phyloP scores from a whole-genome alignment of 1,140 invertebrate species.

The Pristionchus pacificus region DNA sequence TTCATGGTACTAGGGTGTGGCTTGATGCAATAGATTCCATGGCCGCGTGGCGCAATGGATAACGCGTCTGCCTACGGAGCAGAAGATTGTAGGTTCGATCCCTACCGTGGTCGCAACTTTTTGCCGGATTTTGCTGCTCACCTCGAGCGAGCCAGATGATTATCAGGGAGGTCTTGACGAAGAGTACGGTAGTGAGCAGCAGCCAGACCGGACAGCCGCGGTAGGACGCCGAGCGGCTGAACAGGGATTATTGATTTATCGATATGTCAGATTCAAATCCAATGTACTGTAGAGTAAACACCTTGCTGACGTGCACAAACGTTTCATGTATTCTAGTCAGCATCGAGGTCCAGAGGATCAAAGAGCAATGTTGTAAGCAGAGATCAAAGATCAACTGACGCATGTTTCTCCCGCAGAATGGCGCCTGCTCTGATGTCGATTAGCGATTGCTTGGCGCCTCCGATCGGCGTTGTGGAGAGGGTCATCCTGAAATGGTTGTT shows the following conservation, averaged over 20 bases:
- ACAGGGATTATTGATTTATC: too few species aligned
- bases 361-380: too few species aligned
- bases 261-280: too few species aligned
- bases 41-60: constrained; percentile 46
- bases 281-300: too few species aligned
- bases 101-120: background rate
- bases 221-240: background rate
- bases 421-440: background rate
- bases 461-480: background rate
- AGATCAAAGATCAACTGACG: background rate
- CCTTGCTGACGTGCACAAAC: too few species aligned
- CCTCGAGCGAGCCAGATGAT: background rate
- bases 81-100: constrained; percentile 48
- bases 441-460: background rate
- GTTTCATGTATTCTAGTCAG: too few species aligned
- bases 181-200: background rate
- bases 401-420: background rate
- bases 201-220: background rate
- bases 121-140: too few species aligned
- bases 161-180: background rate
- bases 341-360: too few species aligned
- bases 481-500: constrained; percentile 1
- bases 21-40: too few species aligned
- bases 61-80: constrained; percentile 48
- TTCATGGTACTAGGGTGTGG: too few species aligned